A percentile compares a stretch with the other conserved stretches of the same genome.
These are phyloP conservation scores for Dinomys branickii DNA, from an alignment of 2,113 vertebrate species.

Conservation along the genomic window DNA sequence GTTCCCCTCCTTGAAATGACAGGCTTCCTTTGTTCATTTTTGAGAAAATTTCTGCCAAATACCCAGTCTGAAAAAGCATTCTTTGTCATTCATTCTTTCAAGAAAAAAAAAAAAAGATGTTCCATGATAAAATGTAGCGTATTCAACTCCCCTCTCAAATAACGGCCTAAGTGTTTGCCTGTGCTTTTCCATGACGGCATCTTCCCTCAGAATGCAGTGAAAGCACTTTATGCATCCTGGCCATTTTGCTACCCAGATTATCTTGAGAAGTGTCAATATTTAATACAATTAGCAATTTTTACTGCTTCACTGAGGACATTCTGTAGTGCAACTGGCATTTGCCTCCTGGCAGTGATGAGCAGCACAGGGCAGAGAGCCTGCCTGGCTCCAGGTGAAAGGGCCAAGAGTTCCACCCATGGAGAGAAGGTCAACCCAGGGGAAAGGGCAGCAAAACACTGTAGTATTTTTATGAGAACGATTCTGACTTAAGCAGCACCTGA, in stretches of 20 bases:
- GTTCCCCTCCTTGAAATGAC: slow-evolving; percentile 64
- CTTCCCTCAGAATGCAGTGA: not conserved
- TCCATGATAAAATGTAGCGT: slow-evolving; percentile 33
- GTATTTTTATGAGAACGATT: not conserved
- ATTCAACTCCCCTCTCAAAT: slow-evolving; percentile 20
- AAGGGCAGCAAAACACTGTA: not conserved
- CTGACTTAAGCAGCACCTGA: not conserved
- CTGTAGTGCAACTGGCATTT: not conserved
- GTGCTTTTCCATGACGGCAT: not conserved
- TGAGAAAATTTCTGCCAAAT: slow-evolving; percentile 64
- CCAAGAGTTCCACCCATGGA: not conserved
- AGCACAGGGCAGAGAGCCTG: fast-evolving
- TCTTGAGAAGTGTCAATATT: slow-evolving; percentile 54
- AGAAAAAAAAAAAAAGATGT: not conserved
- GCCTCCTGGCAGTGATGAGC: not conserved
- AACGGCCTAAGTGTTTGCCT: not conserved
- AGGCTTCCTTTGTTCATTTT: slow-evolving; percentile 68
- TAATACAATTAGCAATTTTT: slow-evolving; percentile 13
- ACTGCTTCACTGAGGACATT: slow-evolving; percentile 22
- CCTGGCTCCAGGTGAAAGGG: not conserved
- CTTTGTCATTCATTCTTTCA: slow-evolving; percentile 64
- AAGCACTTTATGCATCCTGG: not conserved
- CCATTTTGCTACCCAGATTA: slow-evolving; percentile 30
- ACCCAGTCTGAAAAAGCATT: slow-evolving; percentile 35
- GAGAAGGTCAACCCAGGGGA: not conserved